Percentiles rank a stretch among this genome's conserved stretches.
Conservation (phyloP, 2,113 vertebrate genomes). For the Alces alces region DNA sequence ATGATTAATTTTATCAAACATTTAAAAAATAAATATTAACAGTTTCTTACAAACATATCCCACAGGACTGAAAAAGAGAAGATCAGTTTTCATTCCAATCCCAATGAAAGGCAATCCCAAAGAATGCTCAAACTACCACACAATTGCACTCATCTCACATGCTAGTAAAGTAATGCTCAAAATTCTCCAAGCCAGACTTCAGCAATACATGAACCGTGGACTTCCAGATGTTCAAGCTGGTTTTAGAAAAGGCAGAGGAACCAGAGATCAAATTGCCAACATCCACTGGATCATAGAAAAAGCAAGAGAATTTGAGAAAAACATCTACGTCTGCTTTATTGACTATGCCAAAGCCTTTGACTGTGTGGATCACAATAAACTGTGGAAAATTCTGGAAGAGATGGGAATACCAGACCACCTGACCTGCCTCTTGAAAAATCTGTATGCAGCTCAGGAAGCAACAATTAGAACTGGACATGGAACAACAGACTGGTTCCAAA, state of each 20-base stretch:
- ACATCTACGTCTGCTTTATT: background rate
- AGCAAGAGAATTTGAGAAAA: background rate
- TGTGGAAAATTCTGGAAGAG: background rate
- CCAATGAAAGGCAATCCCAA: background rate
- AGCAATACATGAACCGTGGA: background rate
- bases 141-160: background rate
- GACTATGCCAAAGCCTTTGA: background rate
- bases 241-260: background rate
- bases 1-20: background rate
- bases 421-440: background rate
- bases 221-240: background rate
- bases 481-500: background rate
- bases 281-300: accelerated
- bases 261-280: background rate
- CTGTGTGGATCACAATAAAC: background rate
- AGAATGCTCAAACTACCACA: background rate
- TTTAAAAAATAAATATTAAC: background rate
- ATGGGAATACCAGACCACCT: background rate
- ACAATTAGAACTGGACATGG: background rate
- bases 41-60: background rate
- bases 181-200: background rate
- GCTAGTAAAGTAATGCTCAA: background rate
- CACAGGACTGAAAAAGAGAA: background rate
- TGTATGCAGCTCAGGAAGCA: background rate
- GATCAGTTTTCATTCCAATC: background rate